Evolutionary conservation across 1,140 invertebrate genomes (phyloP), one percentile per base, ranked within the genome.

Genomic region (Ctenoplectra terminalis): DNA sequence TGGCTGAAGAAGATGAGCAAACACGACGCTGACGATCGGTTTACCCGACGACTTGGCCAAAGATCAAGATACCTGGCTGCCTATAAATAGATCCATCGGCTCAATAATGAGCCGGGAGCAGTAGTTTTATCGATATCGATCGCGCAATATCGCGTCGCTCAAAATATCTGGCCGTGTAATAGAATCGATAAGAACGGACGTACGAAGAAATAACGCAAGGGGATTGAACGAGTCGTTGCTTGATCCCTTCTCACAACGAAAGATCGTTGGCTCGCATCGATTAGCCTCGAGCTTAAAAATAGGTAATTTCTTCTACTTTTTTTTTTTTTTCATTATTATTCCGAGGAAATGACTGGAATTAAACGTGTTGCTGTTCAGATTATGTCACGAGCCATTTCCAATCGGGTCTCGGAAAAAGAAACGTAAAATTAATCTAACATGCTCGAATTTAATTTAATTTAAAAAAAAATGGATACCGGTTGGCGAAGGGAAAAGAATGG

Each of bases 51-150:
- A 72, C 56, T 79, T 79, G 76, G 76, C 70, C 77, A 73, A 73
- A 73, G 77, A 73, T 80, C 77, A 73, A 80, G 77, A 73, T 80
- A 80, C 70, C 77, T 63, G 77, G 0, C 20, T 20, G 67, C 13
- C 70, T 80, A 80, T 80, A 80, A 80, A 80, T 80, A 80, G 77
- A 61, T 63, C 67, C n/a, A 78, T 60, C 67, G 54, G 54, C 48
- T 80, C 58, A 29, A 56, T 80, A 73, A 80, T 63, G 77, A 63
- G 43, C 70, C 40, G 70, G 56, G 46, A 50, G 77, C 46, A 50
- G 69, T 52, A 34, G 26, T 54, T 72, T 80, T 80, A 73, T 80
- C 77, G 60, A 73, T 80, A 80, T 72, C 50, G 69, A 80, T 80
- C 58, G 58, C 56, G 69, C 69, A 79, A 79, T 72, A 79, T 79